Evolutionary conservation across 2,888 invertebrate genomes (phyloP), one percentile per base, ranked within the genome.

Genomic region (Torymus auratus): DNA sequence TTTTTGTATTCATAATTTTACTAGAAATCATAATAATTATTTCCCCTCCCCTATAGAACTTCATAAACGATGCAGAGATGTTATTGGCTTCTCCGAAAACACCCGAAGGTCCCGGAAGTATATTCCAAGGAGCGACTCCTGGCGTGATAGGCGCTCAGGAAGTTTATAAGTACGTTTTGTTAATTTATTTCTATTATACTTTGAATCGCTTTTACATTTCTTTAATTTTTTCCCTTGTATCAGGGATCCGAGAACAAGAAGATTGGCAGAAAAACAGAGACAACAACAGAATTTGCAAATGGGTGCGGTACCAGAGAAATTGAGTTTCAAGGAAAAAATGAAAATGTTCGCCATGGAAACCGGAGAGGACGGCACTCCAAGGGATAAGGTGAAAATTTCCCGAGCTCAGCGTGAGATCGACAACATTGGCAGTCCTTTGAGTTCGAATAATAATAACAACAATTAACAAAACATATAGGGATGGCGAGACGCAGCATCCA

Each of bases 281-380:
- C 93, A 93, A 53, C 94, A 94, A 83, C 93, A 94, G 84, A 94
- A 94, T 85, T 93, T 92, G 81, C 92, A 92, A 85, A 91, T 93
- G 84, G 94, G 95, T 76, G 94, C 94, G 75, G 94, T 96, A 83
- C 97, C 97, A 2, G 98, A 99, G 90, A 97, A 98, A 88, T 93
- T 99, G 82, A 97, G 97, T 79, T 99, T 99, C 92, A 96, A 98
- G 91, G 99, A 99, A 91, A 99, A 99, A 92, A 99, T 99, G 98
- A 98, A 98, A 92, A 97, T 99, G 96, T 99, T 99, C 92, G 99
- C 99, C 62, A 94, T 96, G 92, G 98, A 99, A 92, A 96, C 98
- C 14, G 99, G 99, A 61, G 98, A 98, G 89, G 94, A 95, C 87
- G 94, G 95, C 88, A 97, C 98, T 82, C 98, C 98, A 84, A 96